phyloP scores from a whole-genome alignment of 2,113 vertebrate genomes.

The Procavia capensis region DNA sequence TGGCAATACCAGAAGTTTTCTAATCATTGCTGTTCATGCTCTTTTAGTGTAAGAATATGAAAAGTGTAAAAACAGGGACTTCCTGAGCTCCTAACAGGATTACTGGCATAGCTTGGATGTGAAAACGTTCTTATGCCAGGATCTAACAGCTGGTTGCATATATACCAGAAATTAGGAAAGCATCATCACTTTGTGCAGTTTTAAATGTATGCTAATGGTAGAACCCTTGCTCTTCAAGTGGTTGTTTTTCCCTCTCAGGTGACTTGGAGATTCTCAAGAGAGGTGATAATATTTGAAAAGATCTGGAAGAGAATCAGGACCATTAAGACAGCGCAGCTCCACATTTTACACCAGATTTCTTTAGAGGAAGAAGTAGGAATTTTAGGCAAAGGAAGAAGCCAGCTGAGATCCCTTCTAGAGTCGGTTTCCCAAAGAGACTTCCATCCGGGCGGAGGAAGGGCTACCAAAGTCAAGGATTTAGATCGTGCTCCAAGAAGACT shows the following conservation, averaged over 20 bases:
- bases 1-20: background rate
- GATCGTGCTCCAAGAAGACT: background rate
- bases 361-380: background rate
- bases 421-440: background rate
- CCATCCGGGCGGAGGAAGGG: background rate
- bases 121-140: background rate
- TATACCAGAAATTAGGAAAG: background rate
- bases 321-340: background rate
- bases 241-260: background rate
- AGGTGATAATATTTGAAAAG: background rate
- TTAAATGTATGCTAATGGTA: slow-evolving; percentile 15
- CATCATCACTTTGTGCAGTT: background rate
- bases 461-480: too few species aligned
- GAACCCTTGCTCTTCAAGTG: background rate
- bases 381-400: background rate
- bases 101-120: background rate
- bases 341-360: background rate
- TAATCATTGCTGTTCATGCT: background rate
- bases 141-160: background rate
- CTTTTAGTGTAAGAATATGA: background rate
- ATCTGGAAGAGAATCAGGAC: background rate
- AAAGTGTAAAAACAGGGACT: background rate
- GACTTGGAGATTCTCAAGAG: background rate
- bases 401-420: background rate
- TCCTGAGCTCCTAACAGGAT: background rate